These are phyloP conservation scores for Hepsetus odoe DNA, from an alignment of 2,113 vertebrate genomes.

Conservation along the genomic window DNA sequence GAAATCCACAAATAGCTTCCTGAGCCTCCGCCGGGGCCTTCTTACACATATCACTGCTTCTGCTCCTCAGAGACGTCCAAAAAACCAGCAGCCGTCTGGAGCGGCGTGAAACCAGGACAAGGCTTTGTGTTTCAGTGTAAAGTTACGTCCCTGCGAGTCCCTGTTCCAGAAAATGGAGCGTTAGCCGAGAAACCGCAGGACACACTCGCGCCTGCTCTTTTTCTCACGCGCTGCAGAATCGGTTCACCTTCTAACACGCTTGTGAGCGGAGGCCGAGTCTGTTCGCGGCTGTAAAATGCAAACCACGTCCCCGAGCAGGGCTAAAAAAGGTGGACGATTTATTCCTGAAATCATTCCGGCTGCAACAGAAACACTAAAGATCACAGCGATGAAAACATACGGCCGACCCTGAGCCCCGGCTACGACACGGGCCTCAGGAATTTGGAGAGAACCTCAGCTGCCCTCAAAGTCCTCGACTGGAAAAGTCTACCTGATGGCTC, in stretches of 20 bases:
- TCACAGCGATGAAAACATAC: neutral
- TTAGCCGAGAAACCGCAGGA: conserved; percentile 1
- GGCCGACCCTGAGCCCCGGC: too few species aligned
- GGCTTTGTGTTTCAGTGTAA: neutral
- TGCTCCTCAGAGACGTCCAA: neutral
- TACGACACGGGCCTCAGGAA: too few species aligned
- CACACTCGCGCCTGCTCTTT: neutral
- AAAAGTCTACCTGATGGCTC: too few species aligned
- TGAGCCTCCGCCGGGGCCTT: neutral
- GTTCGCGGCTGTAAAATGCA: neutral
- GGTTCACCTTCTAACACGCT: neutral
- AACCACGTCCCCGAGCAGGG: neutral
- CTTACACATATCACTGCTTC: neutral
- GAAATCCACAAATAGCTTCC: neutral
- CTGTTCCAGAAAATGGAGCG: neutral
- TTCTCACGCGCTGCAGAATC: neutral
- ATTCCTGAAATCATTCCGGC: neutral
- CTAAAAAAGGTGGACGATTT: neutral
- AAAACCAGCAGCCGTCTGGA: neutral
- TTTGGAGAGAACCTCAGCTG: too few species aligned
- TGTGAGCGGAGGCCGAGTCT: neutral
- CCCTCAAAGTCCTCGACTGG: too few species aligned
- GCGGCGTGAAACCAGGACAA: neutral
- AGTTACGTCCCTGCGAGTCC: neutral
- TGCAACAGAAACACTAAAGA: neutral